Base-by-base conservation (phyloP, 2,797 vertebrate genomes). In the Xyrichtys novacula region DNA sequence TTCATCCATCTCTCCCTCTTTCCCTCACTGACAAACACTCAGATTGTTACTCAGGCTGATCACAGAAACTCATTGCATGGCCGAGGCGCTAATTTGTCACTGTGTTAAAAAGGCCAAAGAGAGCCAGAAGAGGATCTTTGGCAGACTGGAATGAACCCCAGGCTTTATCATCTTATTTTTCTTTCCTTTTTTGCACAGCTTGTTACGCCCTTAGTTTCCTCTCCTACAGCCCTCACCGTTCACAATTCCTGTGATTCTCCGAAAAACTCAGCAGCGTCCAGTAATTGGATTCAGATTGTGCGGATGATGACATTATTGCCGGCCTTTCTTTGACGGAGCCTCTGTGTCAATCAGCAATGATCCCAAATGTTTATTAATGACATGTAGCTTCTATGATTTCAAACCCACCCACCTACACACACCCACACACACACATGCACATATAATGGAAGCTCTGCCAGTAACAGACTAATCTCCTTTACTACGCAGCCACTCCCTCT, bases 351-450 rank as follows among this genome's bases (percentile, higher is more conserved):
- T 78, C 65, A 50, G 29, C 20, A 0, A 65, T 73, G 66, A 85
- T 74, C 70, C 85, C 73, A 81, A 70, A 75, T 85, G 63, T 81
- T 62, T 78, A 72, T 85, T 84, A 74, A 86, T 88, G 84, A 82
- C 70, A 69, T 69, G 47, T 50, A 73, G 73, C 70, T 71, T 88
- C 68, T 55, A 81, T 80, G 75, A 88, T 79, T 83, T 87, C 63
- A 82, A 56, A 61, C 36, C 25, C 52, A 17, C 47, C 44, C 67
- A 22, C 36, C 10, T 25, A 42, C 20, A 20, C 40, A 29, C 34
- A 19, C 19, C 25, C 34, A 47, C 25, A 40, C 56, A 57, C 43
- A 43, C 47, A 15, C 40, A 46, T 50, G 19, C 59, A 31, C 58
- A 39, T 25, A 47, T 43, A 79, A 74, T 54, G 39, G 58, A 76